A percentile compares a stretch with the other conserved stretches of the same genome.
These are phyloP conservation scores for Poecilia latipinna DNA, from an alignment of 2,113 vertebrate species.

Conservation along the genomic window DNA sequence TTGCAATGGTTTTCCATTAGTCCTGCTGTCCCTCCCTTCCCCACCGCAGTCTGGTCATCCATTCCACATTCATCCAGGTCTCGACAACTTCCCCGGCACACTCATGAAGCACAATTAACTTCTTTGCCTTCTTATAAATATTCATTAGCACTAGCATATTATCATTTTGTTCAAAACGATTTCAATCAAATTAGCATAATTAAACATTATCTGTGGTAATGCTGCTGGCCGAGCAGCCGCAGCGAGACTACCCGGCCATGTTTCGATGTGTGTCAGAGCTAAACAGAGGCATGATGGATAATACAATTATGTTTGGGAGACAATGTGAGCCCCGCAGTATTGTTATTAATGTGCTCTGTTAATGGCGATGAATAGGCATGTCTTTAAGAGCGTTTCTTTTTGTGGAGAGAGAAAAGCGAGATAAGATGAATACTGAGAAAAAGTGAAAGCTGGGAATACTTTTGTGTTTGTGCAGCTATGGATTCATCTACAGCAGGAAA, in stretches of 20 bases:
- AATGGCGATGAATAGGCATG: slow-evolving; percentile 52
- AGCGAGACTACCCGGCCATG: slow-evolving; percentile 43
- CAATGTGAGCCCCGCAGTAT: slow-evolving; percentile 56
- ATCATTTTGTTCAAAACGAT: slow-evolving; percentile 67
- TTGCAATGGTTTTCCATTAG: slow-evolving; percentile 39
- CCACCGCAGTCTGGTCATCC: slow-evolving; percentile 37
- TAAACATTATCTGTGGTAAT: slow-evolving; percentile 71
- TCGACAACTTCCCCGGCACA: slow-evolving; percentile 40
- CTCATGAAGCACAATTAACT: slow-evolving; percentile 65
- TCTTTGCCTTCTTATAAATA: slow-evolving; percentile 62
- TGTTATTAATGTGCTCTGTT: slow-evolving; percentile 67
- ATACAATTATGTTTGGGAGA: slow-evolving; percentile 68
- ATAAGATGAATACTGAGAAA: neutral
- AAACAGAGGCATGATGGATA: slow-evolving; percentile 64
- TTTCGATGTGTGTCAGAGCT: slow-evolving; percentile 52
- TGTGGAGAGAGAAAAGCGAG: slow-evolving; percentile 2
- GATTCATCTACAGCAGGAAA: neutral
- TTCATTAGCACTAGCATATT: slow-evolving; percentile 64
- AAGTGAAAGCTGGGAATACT: neutral
- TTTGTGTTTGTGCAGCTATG: slow-evolving; percentile 1
- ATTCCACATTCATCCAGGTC: slow-evolving; percentile 38
- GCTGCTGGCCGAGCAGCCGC: slow-evolving; percentile 40
- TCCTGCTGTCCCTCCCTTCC: neutral
- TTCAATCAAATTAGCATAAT: slow-evolving; percentile 73
- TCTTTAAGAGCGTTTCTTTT: slow-evolving; percentile 17